Evolutionary conservation across 2,888 invertebrate species (phyloP), one percentile per base, ranked within the genome.

Genomic region (Agrotis clavis): DNA sequence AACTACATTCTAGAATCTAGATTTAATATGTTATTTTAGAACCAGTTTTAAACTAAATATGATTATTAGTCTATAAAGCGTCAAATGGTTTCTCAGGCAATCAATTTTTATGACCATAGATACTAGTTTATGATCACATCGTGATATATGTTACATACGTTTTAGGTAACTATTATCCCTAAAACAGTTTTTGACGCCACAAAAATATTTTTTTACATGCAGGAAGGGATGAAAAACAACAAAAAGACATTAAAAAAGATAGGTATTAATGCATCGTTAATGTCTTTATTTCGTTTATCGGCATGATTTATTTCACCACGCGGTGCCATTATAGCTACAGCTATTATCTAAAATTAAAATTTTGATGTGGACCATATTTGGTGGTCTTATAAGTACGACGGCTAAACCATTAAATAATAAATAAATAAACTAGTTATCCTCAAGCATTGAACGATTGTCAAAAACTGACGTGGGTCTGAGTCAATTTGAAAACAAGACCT

Each of bases 1-100:
- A 56, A 66, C 63, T 69, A 72, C 35, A 83, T 66, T 73, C 48
- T 74, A 79, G 59, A 74, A 73, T 70, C 59, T 70, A 57, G 54
- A 68, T 67, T 47, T 4, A 54, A 67, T 67, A 67, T 50, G 47
- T 66, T 61, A 59, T 50, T 50, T 67, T 64, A 79, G 67, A 51
- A 62, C 53, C 14, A 19, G 66, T 74, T 48, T 41, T 76, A 47
- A 25, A 35, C 47, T 66, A 18, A 25, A 21, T 67, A 48, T 54
- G 19, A n/a, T 16, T 67, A 21, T 67, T 19, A 6, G 18, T 16
- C 13, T 77, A n/a, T 35, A 50, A 69, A 68, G 14, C 21, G n/a
- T 6, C 13, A 18, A 25, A 48, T 19, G 19, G 48, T 41, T 41
- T 25, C 35, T 18, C 14, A 14, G 19, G 25, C 19, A 75, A 21